A percentile compares a stretch with the other conserved stretches of the same genome.
phyloP scores from a whole-genome alignment of 2,888 invertebrate genomes.

The Clanis bilineata region DNA sequence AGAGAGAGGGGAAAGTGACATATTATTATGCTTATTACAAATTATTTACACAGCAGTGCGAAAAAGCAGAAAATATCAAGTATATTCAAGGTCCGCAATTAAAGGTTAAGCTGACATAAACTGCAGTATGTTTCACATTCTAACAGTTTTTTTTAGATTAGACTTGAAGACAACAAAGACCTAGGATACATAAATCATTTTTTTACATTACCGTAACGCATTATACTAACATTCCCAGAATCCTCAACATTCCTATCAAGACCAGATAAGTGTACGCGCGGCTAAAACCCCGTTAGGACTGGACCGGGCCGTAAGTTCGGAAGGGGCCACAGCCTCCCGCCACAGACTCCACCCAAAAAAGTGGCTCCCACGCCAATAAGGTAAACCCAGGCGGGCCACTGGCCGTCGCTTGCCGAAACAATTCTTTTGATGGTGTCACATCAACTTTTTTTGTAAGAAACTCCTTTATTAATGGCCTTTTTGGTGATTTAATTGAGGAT shows the following conservation, averaged over 20 bases:
- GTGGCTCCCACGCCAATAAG: slow-evolving; percentile 12
- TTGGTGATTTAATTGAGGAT: neutral
- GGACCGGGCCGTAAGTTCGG: slow-evolving; percentile 9
- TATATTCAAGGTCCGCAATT: too few species aligned
- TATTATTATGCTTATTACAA: too few species aligned
- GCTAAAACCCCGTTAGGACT: slow-evolving; percentile 5
- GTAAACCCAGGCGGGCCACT: slow-evolving; percentile 2
- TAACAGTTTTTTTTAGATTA: too few species aligned
- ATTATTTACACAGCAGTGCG: too few species aligned
- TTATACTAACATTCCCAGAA: neutral
- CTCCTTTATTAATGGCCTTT: neutral
- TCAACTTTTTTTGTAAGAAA: neutral
- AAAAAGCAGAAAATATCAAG: too few species aligned
- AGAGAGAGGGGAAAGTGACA: too few species aligned
- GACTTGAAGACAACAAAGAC: too few species aligned
- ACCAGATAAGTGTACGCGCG: neutral
- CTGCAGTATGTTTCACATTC: too few species aligned
- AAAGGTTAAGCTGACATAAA: too few species aligned
- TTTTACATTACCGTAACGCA: neutral
- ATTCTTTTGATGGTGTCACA: neutral
- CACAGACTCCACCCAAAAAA: slow-evolving; percentile 12
- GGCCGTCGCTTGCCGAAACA: neutral
- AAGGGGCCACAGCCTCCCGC: slow-evolving; percentile 13
- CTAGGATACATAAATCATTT: too few species aligned
- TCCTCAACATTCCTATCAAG: neutral